Evolutionary conservation across 2,113 vertebrate species (phyloP), one percentile per base, ranked within the genome.

Genomic region (Eubucco bourcierii): DNA sequence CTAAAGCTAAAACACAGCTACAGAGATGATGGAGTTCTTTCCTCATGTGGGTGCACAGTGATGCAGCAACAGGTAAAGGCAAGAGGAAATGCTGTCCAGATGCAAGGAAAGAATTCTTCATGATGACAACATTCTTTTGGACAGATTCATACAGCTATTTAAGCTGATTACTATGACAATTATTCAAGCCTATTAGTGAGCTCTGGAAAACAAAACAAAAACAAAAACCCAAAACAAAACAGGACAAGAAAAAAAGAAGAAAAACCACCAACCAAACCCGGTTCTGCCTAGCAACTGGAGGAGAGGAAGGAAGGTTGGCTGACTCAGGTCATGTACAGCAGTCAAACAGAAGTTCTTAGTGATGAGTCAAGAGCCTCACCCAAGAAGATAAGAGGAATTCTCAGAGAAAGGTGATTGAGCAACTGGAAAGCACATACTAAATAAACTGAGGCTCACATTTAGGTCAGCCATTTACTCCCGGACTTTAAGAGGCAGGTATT

Each of bases 341-440:
- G 63, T 0, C 37, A 64, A 81, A 84, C 19, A 74, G 39, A 94
- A 82, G 56, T 37, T 74, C 61, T 7, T 87, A 39, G 67, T 77
- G 41, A 85, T 83, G 85, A 95, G 60, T 87, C 95, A 93, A 88
- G 37, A 65, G 76, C 76, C 65, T 65, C 53, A 53, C 82, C 82
- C 80, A 63, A 58, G 21, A 82, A 84, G 21, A 75, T 16, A 80
- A 71, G 31, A 88, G 66, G 15, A 85, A 56, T 0, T 4, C 76
- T 91, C 28, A 53, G 61, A 23, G 41, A 70, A 92, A 76, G n/a
- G 67, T 2, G 4, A 92, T 18, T 70, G 34, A 87, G 46, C 72
- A 80, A 60, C 0, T 80, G 82, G 68, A 80, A 94, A 93, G 15
- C 47, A 77, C 2, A 1, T 7, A 17, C 33, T 33, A 33, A 76